Evolutionary conservation across 1,140 invertebrate species (phyloP), one percentile per base, ranked within the genome.

Genomic region (Acromyrmex echinatior): DNA sequence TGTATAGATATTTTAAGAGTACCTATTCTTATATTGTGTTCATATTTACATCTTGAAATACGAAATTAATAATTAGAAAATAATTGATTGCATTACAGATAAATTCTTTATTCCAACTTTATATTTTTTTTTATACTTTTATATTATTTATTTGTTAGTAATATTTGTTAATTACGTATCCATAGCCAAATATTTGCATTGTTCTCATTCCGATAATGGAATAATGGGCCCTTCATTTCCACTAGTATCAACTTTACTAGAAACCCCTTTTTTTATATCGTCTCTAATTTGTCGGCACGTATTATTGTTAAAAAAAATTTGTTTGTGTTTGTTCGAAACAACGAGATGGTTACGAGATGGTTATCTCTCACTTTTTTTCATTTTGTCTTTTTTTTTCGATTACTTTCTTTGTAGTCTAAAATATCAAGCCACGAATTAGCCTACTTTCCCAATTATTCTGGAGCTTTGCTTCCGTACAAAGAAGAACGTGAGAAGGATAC

Each of bases 141-240:
- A n/a, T 3, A 45, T 49, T 63, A 51, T 79, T 66, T 68, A 35
- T 68, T 31, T 56, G 31, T 85, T 60, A 63, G 58, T 63, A 39
- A 76, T 77, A 77, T 85, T 77, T n/a, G 45, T 45, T 85, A 85
- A 85, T 77, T 76, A 85, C 31, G 5, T 62, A 76, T 85, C 39
- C 2, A 4, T 56, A 12, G 7, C 12, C 18, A 31, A 28, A 80
- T 28, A 58, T 49, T 74, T 58, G 14, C 25, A 77, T 25, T 49
- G 25, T 60, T 53, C 25, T 49, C 51, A 7, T n/a, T 18, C 31
- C 14, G 49, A 58, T 70, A 3, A 39, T 16, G 16, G 28, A 58
- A 35, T 53, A 76, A 85, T 56, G 21, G 21, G 28, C 10, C 1
- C 21, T 81, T 0, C 51, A 25, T 10, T 25, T 70, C n/a, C 58